These are phyloP conservation scores for Prochilodus magdalenae DNA, from an alignment of 2,113 vertebrate genomes.

Conservation along the genomic window DNA sequence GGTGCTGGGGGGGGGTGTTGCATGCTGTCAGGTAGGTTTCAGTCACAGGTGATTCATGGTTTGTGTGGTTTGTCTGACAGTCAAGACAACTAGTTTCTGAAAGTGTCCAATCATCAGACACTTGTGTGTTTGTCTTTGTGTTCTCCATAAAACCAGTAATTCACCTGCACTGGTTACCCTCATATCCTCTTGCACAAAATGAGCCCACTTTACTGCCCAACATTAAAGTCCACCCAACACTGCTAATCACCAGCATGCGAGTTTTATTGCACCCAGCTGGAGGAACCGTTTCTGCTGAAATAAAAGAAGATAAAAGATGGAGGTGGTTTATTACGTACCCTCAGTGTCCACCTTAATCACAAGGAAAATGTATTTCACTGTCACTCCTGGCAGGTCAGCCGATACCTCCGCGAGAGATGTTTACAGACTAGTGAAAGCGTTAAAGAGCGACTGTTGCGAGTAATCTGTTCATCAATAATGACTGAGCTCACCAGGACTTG, in stretches of 20 bases:
- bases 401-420: not conserved
- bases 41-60: too few relatives aligned
- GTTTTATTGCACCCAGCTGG: constrained; percentile 17
- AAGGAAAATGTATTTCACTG: not conserved
- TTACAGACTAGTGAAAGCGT: not conserved
- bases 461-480: not conserved
- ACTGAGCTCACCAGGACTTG: not conserved
- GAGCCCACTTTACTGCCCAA: constrained; percentile 9
- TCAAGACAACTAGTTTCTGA: not conserved
- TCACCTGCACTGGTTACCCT: not conserved
- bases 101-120: not conserved
- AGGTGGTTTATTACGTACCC: not conserved
- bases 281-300: not conserved
- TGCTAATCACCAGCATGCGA: constrained; percentile 20
- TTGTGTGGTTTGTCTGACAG: too few relatives aligned
- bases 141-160: constrained; percentile 16
- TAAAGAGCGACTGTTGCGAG: not conserved
- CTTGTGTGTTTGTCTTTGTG: not conserved
- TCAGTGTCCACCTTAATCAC: not conserved
- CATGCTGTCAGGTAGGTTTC: too few relatives aligned
- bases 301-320: not conserved
- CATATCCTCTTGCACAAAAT: constrained; percentile 3
- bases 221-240: constrained; percentile 25
- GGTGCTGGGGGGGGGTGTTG: too few relatives aligned
- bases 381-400: not conserved